These are phyloP conservation scores for Chelon labrosus DNA, from an alignment of 2,797 vertebrate genomes.

Conservation along the genomic window DNA sequence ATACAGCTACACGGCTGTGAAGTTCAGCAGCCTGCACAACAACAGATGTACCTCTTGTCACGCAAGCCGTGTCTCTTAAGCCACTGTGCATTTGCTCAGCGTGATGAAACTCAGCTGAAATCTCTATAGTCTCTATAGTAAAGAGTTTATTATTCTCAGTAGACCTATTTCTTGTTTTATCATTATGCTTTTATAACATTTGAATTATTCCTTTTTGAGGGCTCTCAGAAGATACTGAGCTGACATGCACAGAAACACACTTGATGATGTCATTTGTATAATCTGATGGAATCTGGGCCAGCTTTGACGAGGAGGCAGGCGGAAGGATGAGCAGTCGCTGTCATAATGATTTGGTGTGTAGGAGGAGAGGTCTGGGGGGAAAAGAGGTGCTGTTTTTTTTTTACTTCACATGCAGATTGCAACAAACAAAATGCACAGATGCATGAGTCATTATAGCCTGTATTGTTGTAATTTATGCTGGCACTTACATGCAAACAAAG, in stretches of 20 bases:
- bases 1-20: constrained; percentile 4
- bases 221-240: constrained; percentile 3
- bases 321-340: constrained; percentile 67
- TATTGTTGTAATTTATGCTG: constrained; percentile 44
- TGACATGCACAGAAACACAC: constrained; percentile 20
- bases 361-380: constrained; percentile 63
- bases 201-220: background rate
- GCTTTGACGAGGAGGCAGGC: constrained; percentile 70
- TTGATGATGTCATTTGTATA: constrained; percentile 70
- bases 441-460: constrained; percentile 37
- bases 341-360: constrained; percentile 68
- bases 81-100: constrained; percentile 11
- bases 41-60: constrained; percentile 52
- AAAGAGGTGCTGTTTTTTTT: constrained; percentile 12
- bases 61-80: constrained; percentile 15
- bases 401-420: constrained; percentile 30
- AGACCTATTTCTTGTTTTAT: constrained; percentile 8
- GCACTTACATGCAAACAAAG: constrained; percentile 55
- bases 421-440: constrained; percentile 47
- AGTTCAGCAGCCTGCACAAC: constrained; percentile 49
- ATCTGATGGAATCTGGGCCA: constrained; percentile 81
- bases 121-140: background rate
- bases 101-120: constrained; percentile 8
- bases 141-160: constrained; percentile 1
- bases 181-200: constrained; percentile 21